Evolutionary conservation across 2,113 vertebrate genomes (phyloP), one percentile per base, ranked within the genome.

Genomic region (Empidonax traillii): DNA sequence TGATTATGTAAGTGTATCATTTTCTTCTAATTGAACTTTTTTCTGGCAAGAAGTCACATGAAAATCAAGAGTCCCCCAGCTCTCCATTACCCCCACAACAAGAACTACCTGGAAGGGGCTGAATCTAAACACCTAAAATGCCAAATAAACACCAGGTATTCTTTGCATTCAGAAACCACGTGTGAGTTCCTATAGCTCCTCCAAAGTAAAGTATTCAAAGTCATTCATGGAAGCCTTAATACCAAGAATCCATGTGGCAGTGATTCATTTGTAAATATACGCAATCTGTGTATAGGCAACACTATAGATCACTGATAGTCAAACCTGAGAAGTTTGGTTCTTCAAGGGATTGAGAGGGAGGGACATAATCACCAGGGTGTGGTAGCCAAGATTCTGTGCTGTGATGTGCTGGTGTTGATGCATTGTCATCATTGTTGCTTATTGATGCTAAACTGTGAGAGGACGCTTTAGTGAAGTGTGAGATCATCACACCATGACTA

Each of bases 131-230:
- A 24, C 14, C 55, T 25, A 53, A 94, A 87, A 87, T 65, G 7
- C 87, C 73, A 95, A 67, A 71, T 81, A 90, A 97, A 81, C 78
- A 56, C 53, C 17, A 76, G 41, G 28, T 15, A 93, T 93, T 89
- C 67, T 92, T 86, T 93, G 80, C 75, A 77, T 95, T 79, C 74
- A 96, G 90, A 93, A 79, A 58, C n/a, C 39, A 59, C 89, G 28
- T 10, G 1, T 43, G 52, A 73, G 71, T 91, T 96, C 51, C 41
- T 94, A 39, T 74, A 88, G 71, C n/a, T 83, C 41, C 66, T 78
- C 44, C 49, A 77, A 62, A 76, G 76, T 90, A 77, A 97, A 93
- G 83, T 55, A 90, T 35, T 63, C 25, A 6, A 49, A 75, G 37
- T 77, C 3, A 51, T 79, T 72, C 15, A 51, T 9, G 24, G 47